These are phyloP conservation scores for Pterostichus niger DNA, from an alignment of 2,888 invertebrate genomes.

Conservation along the genomic window DNA sequence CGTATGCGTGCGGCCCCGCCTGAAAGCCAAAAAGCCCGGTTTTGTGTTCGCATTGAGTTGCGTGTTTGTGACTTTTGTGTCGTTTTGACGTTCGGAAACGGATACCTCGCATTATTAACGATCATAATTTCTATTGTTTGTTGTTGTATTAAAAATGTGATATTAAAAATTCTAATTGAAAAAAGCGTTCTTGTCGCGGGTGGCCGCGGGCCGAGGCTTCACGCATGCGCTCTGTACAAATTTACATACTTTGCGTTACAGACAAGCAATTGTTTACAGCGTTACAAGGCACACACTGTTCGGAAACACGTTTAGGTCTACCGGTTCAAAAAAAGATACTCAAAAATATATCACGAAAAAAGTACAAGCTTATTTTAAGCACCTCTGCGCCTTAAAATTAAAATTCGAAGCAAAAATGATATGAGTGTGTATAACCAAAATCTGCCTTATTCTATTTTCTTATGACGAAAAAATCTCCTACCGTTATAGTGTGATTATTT, in stretches of 20 bases:
- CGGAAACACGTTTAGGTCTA: constrained; percentile 79
- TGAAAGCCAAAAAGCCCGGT: background rate
- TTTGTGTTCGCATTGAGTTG: constrained; percentile 28
- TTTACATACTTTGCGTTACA: constrained; percentile 74
- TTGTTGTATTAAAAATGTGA: constrained; percentile 67
- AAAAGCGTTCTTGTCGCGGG: constrained; percentile 60
- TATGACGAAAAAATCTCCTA: constrained; percentile 80
- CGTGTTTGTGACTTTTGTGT: constrained; percentile 63
- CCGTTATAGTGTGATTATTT: constrained; percentile 78
- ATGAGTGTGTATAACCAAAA: constrained; percentile 83
- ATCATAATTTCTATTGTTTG: constrained; percentile 66
- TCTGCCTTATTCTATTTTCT: constrained; percentile 85
- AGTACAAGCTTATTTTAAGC: constrained; percentile 87
- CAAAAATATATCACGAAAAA: constrained; percentile 82
- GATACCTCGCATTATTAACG: constrained; percentile 67
- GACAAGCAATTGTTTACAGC: constrained; percentile 74
- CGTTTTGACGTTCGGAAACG: constrained; percentile 67
- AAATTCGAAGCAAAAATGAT: constrained; percentile 79
- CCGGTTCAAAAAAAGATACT: constrained; percentile 78
- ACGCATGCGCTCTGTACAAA: constrained; percentile 65
- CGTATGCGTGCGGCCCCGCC: constrained; percentile 57
- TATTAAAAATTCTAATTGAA: constrained; percentile 67
- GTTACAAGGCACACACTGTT: constrained; percentile 75
- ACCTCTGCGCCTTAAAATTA: constrained; percentile 87
- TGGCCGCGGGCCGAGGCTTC: background rate